Evolutionary conservation across 37 sponge, comb jelly and placozoan genomes (phyloP), one percentile per base, ranked within the genome.

Genomic region (Bolinopsis microptera): DNA sequence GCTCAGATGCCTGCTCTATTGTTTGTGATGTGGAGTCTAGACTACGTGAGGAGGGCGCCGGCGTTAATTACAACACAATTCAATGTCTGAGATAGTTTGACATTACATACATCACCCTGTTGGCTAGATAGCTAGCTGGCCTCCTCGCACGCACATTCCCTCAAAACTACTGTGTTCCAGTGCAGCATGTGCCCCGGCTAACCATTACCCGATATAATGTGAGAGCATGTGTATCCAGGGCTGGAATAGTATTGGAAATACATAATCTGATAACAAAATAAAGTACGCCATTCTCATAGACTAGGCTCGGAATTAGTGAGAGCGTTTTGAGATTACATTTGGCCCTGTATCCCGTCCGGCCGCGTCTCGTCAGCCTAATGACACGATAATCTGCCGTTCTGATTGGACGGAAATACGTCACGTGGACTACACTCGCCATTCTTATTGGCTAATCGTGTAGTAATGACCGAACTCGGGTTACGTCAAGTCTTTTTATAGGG

Each of bases 401-500:
- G 28, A 70, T 70, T 70, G 74, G 74, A 24, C 1, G 74, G 21
- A 70, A 22, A 2, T 3, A 26, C 30, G 2, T 26, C 74, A 70
- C 74, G 74, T 70, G 74, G 21, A 9, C 30, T 28, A n/a, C 30
- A 24, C 21, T 28, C 16, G 25, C 28, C 28, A 8, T 70, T 70
- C 25, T 70, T n/a, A 70, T 70, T 70, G 74, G 74, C 1, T 70
- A 70, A 70, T 70, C 30, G 74, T 48, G 74, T 22, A 70, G 30
- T 70, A 26, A 70, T 70, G 30, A 70, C 28, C 25, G 3, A 28
- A 28, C 30, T 26, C 74, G 1, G 28, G 74, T 26, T 70, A 70
- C 74, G 74, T 70, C 74, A 70, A 22, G 74, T 9, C 74, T 70
- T 70, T 70, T 70, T 70, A 70, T 70, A 70, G 74, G 28, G 21